Percentiles rank a stretch among this genome's conserved stretches.
These are phyloP conservation scores for Harpalus rufipes DNA, from an alignment of 2,888 invertebrate species.

Conservation along the genomic window DNA sequence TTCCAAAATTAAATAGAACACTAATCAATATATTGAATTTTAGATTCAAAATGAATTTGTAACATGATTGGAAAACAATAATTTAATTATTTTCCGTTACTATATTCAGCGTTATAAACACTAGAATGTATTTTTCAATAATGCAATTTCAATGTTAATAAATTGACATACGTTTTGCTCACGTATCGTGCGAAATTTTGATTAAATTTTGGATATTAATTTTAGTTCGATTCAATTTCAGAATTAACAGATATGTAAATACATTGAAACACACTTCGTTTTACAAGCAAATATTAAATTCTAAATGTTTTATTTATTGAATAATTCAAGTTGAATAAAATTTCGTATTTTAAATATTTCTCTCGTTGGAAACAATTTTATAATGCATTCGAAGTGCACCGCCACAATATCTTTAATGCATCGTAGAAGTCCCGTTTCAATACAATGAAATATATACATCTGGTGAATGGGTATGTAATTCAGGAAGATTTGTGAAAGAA, in stretches of 20 bases:
- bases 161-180: not conserved
- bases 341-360: too few relatives aligned
- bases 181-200: not conserved
- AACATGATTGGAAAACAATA: not conserved
- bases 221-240: not conserved
- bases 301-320: too few relatives aligned
- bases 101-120: not conserved
- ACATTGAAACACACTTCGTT: not conserved
- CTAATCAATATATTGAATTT: not conserved
- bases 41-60: not conserved
- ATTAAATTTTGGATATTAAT: slow-evolving; percentile 7
- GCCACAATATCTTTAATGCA: slow-evolving; percentile 12
- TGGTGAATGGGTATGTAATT: slow-evolving; percentile 23
- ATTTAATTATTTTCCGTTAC: slow-evolving; percentile 1
- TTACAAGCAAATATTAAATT: too few relatives aligned
- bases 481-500: slow-evolving; percentile 42
- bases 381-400: not conserved
- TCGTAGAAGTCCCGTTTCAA: not conserved
- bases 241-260: not conserved
- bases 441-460: slow-evolving; percentile 10
- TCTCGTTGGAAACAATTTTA: not conserved
- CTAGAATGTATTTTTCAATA: not conserved
- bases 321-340: too few relatives aligned
- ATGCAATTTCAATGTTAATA: not conserved
- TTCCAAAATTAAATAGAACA: not conserved